Evolutionary conservation across 2,797 vertebrate genomes (phyloP), one percentile per base, ranked within the genome.

Genomic region (Tenualosa thibaudeaui): DNA sequence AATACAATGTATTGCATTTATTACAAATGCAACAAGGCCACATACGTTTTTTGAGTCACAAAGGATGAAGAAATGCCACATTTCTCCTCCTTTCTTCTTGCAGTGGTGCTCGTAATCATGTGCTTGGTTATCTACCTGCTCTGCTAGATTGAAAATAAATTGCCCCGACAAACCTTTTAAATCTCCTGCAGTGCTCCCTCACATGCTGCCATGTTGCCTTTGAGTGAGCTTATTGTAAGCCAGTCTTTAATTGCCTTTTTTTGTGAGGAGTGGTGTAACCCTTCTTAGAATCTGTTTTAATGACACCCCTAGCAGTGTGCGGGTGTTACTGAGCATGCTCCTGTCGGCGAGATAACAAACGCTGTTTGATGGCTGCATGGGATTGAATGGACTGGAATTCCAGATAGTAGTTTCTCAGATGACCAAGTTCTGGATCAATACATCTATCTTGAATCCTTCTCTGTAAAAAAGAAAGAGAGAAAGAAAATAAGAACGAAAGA

Each of bases 171-270:
- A 86, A 83, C 89, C 87, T 88, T 89, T 90, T 89, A 84, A 86
- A 87, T 82, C 84, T 86, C 46, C 50, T 40, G 87, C 86, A 56
- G 54, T 81, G 86, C 89, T 84, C 54, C 85, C 86, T 87, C 56
- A 88, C 84, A 89, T 82, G 84, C 86, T 88, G 89, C 88, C 84
- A 84, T 88, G 90, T 89, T 91, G 65, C 82, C 46, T 88, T 88
- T 9, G 83, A 53, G 85, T 86, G 86, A 85, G 88, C 85, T 91
- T 89, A 88, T 90, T 90, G 91, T 90, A 88, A 86, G 88, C 90
- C 89, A 92, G 91, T 88, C 90, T 93, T 90, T 94, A 92, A 94
- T 95, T 92, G 91, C 88, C 92, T 93, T 87, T 92, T 46, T 90
- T 89, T 91, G 90, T 90, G 86, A 62, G 88, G 87, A 85, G 89